Evolutionary conservation across 2,888 invertebrate species (phyloP), one percentile per base, ranked within the genome.

Genomic region (Drosophila nr. fundita): DNA sequence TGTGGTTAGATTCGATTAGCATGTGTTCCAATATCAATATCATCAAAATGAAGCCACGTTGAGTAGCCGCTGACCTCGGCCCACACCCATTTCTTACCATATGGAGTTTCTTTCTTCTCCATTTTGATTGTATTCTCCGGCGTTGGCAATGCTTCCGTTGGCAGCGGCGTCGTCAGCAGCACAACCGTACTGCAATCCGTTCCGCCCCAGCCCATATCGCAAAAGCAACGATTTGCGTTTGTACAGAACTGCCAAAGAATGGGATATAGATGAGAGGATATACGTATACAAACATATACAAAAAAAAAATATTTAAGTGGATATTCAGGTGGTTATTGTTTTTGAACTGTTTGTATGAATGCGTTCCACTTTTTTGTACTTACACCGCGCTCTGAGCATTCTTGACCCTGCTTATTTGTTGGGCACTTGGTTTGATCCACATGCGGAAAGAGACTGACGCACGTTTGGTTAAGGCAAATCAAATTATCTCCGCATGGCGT

Each of bases 341-440:
- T 36, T 36, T 24, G 45, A 45, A 15, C 18, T 29, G 27, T 27
- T 21, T 34, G 13, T 24, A 21, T 66, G 21, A 50, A 21, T 32
- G 36, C 53, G 72, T 48, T 68, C 68, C 68, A 71, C 45, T 53
- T 71, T 68, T 70, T 59, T 60, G 48, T 78, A 96, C 97, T 96
- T 94, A 99, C 99, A 94, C 99, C 99, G 94, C 97, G 96, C 74
- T 97, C 97, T 68, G 99, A 99, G 94, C 99, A 99, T 92, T 98
- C 97, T 87, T 96, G 94, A 91, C 96, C 97, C 92, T 96, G 96
- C 93, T 97, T 96, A 93, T 97, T 98, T 80, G 96, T 96, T 73
- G 98, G 98, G 94, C 99, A 99, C 92, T 96, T 96, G 81, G 96
- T 96, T 94, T 96, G 96, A 94, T 97, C 97, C 81, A 97, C 95